Evolutionary conservation across 2,113 vertebrate genomes (phyloP), one percentile per base, ranked within the genome.

Genomic region (Entelurus aequoreus): DNA sequence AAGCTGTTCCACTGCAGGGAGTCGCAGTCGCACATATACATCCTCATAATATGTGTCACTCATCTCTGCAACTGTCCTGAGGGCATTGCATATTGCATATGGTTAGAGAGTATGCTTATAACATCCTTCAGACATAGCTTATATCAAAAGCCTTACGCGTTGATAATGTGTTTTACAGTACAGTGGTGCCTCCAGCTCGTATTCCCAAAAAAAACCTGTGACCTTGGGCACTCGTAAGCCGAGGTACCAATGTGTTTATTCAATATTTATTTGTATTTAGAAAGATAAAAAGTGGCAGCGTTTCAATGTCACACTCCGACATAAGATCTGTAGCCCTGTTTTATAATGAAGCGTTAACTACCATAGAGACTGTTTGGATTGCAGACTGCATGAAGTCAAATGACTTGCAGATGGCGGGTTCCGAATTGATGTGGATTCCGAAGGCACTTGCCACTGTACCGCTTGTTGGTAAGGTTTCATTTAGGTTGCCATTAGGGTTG

Each of bases 21-120:
- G 54, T 2, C 2, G 54, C 60, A 55, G 37, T 54, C 50, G 50
- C 49, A 62, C 71, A 67, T 74, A 62, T 50, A 65, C 69, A 38
- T 67, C 68, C 50, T 75, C 54, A 51, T 77, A 63, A 72, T 55
- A 69, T 49, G 28, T 76, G 62, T 78, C 71, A 75, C 47, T 82
- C 75, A 65, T 70, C 71, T 37, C 49, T 57, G 55, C 37, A 15
- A 40, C 44, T 60, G 55, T 54, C 68, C 48, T 8, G 6, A 48
- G 58, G 58, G 69, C 50, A 70, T 54, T 16, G 16, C 19, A 52
- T 28, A 44, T 59, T 62, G 19, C 19, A 36, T 42, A 13, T 68
- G 54, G 53, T 46, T 54, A 14, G 11, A 4, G 6, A 6, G 11
- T 37, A 12, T 50, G 21, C 40, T 28, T 49, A 54, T 68, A 62